Evolutionary conservation across 2,888 invertebrate genomes (phyloP).

Genomic region (Dicroscelio sp.): DNA sequence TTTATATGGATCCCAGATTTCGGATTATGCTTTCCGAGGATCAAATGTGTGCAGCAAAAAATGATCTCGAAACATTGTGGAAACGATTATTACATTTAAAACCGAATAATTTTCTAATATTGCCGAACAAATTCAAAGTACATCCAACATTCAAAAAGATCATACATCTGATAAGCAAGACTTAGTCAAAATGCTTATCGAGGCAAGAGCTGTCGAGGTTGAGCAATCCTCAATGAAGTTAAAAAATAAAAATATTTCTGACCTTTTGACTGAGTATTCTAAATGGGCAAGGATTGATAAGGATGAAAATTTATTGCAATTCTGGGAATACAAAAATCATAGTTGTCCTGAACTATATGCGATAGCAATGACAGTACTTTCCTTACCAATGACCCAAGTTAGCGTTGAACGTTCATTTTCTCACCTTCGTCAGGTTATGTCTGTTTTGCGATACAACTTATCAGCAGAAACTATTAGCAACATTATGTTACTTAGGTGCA

Average conservation of each 20-base stretch:
- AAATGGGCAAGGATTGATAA: too few species aligned
- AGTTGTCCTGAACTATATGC: not conserved
- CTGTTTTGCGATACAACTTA: not conserved
- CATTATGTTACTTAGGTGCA: not conserved
- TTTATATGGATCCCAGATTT: conserved; percentile 8
- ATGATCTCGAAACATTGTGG: too few species aligned
- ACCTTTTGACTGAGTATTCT: not conserved
- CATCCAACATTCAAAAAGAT: too few species aligned
- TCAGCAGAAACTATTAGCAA: not conserved
- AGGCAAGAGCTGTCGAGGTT: too few species aligned
- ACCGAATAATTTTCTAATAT: too few species aligned
- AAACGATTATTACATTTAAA: too few species aligned
- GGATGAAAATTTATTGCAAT: too few species aligned
- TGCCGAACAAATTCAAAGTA: too few species aligned
- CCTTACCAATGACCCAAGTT: conserved; percentile 1
- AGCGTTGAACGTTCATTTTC: not conserved
- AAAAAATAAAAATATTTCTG: too few species aligned
- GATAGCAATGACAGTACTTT: not conserved
- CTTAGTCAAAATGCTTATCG: too few species aligned
- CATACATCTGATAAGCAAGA: too few species aligned
- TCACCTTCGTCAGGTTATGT: not conserved
- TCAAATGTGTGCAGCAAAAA: not conserved
- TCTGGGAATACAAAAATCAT: not conserved
- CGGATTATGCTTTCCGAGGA: not conserved
- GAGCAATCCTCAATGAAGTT: too few species aligned